Conservation (phyloP, 2,113 vertebrate species). For the Campylorhamphus procurvoides region DNA sequence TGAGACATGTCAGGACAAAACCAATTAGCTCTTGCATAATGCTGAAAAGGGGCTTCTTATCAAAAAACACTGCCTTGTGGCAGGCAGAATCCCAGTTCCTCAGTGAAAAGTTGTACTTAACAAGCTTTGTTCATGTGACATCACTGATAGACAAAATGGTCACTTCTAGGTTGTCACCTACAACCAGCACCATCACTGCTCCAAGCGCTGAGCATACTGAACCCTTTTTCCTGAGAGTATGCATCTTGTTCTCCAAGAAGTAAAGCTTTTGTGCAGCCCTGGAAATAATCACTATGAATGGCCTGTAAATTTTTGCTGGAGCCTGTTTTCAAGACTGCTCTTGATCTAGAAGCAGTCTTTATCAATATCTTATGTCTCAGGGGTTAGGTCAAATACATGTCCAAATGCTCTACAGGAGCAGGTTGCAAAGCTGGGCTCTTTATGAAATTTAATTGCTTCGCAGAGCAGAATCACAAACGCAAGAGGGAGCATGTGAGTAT, state of each 20-base stretch:
- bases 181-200: not conserved
- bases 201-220: not conserved
- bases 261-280: not conserved
- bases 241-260: not conserved
- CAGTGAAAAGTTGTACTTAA: not conserved
- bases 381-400: not conserved
- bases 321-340: not conserved
- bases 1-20: not conserved
- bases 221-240: not conserved
- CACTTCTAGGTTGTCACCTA: not conserved
- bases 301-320: not conserved
- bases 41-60: not conserved
- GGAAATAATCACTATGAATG: not conserved
- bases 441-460: not conserved
- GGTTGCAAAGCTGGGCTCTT: not conserved
- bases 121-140: not conserved
- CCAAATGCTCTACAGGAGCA: not conserved
- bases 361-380: not conserved
- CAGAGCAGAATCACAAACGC: not conserved
- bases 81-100: not conserved
- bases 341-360: not conserved
- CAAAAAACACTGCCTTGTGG: not conserved
- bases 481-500: not conserved
- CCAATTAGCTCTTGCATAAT: not conserved
- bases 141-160: not conserved